A percentile compares a stretch with the other conserved stretches of the same genome.
Conservation (phyloP, 2,113 vertebrate species). For the Megaceryle maxima region DNA sequence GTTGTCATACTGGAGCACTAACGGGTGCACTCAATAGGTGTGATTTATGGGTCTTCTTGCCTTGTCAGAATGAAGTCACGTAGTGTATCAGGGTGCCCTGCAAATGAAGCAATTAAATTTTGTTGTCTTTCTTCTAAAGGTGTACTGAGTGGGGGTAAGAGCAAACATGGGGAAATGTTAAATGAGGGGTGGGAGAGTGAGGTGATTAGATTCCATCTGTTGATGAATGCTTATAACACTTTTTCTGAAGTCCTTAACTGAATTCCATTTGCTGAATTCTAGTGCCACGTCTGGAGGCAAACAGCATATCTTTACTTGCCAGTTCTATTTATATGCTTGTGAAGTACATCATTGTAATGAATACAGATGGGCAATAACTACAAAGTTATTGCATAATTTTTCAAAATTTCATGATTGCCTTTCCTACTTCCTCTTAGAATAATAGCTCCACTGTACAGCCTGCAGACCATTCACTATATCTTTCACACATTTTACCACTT, state of each 20-base stretch:
- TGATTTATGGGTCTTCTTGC: slow-evolving; percentile 14
- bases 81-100: background rate
- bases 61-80: slow-evolving; percentile 26
- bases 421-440: slow-evolving; percentile 78
- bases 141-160: background rate
- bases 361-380: slow-evolving; percentile 78
- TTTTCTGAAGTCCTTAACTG: slow-evolving; percentile 23
- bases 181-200: background rate
- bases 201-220: background rate
- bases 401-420: slow-evolving; percentile 82
- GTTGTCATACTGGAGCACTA: slow-evolving; percentile 34
- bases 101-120: slow-evolving; percentile 30
- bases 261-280: slow-evolving; percentile 53
- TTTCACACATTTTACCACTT: slow-evolving; percentile 72
- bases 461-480: slow-evolving; percentile 67
- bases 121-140: slow-evolving; percentile 21
- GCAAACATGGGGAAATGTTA: background rate
- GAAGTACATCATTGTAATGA: slow-evolving; percentile 79
- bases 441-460: slow-evolving; percentile 73
- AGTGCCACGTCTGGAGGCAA: slow-evolving; percentile 35
- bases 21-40: slow-evolving; percentile 18
- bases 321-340: slow-evolving; percentile 75
- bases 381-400: slow-evolving; percentile 82
- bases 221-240: slow-evolving; percentile 1
- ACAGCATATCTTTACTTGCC: slow-evolving; percentile 59